These are phyloP conservation scores for Leptobrachium leishanense DNA, from an alignment of 2,113 vertebrate genomes.

Conservation along the genomic window DNA sequence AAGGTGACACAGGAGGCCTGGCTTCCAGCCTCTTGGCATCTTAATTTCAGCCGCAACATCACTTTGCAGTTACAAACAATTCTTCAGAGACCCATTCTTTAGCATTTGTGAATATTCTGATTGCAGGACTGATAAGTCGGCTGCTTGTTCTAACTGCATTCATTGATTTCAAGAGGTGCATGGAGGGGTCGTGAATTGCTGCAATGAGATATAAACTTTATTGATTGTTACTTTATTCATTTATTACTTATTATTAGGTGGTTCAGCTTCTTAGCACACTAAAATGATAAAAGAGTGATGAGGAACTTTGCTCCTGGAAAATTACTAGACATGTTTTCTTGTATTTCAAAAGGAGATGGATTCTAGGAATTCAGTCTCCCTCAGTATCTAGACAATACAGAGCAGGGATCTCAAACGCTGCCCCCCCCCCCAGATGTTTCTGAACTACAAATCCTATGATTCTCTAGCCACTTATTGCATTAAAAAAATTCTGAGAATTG, in stretches of 20 bases:
- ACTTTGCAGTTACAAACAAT: slow-evolving; percentile 83
- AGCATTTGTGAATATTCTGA: slow-evolving; percentile 73
- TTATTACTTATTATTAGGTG: slow-evolving; percentile 31
- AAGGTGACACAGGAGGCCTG: slow-evolving; percentile 85
- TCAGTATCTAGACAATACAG: too few relatives aligned
- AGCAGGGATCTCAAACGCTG: too few relatives aligned
- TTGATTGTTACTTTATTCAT: slow-evolving; percentile 53
- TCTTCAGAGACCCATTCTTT: slow-evolving; percentile 74
- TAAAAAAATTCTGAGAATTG: too few relatives aligned
- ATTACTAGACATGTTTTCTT: too few relatives aligned
- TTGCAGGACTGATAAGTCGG: slow-evolving; percentile 63
- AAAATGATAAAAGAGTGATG: not conserved
- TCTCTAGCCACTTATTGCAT: too few relatives aligned
- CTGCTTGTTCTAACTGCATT: slow-evolving; percentile 45
- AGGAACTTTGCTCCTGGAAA: not conserved
- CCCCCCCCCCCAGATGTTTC: too few relatives aligned
- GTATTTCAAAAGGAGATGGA: too few relatives aligned
- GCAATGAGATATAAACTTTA: slow-evolving; percentile 52
- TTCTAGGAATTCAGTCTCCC: too few relatives aligned
- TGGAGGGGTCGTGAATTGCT: slow-evolving; percentile 29
- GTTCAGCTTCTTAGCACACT: not conserved
- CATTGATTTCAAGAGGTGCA: slow-evolving; percentile 23
- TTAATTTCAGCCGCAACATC: slow-evolving; percentile 80
- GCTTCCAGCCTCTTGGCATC: slow-evolving; percentile 73
- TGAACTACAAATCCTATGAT: too few relatives aligned